phyloP scores from a whole-genome alignment of 2,113 vertebrate genomes.

The Pachypanchax playfairii region DNA sequence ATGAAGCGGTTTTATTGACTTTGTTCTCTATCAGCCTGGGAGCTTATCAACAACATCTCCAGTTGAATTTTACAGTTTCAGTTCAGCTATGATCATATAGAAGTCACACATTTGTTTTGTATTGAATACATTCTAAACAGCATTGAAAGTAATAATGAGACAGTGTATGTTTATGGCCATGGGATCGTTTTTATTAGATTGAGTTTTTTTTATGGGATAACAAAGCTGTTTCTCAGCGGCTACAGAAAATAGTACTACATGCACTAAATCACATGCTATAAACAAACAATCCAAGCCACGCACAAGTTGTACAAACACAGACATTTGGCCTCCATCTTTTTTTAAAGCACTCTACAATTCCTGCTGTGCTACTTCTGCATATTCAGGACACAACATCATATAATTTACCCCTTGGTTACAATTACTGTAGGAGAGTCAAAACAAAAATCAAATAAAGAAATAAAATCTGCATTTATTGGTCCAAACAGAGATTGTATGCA shows the following conservation, averaged over 20 bases:
- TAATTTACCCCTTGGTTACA: constrained; percentile 33
- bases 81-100: not conserved
- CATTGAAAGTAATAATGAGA: not conserved
- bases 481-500: constrained; percentile 27
- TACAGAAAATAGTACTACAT: constrained; percentile 77
- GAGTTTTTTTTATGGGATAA: constrained; percentile 51
- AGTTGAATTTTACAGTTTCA: not conserved
- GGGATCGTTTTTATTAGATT: constrained; percentile 77
- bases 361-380: constrained; percentile 38
- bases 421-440: constrained; percentile 31
- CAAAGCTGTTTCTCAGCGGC: constrained; percentile 62
- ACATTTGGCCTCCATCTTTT: constrained; percentile 33
- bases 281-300: constrained; percentile 52
- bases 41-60: not conserved
- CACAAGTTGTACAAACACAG: constrained; percentile 60
- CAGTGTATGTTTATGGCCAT: constrained; percentile 37
- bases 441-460: constrained; percentile 19
- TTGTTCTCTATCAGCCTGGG: not conserved
- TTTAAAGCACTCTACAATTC: constrained; percentile 25
- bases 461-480: constrained; percentile 6
- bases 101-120: not conserved
- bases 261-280: constrained; percentile 74
- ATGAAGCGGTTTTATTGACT: not conserved
- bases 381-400: constrained; percentile 36
- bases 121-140: not conserved